These are phyloP conservation scores for Rattus norvegicus DNA, from an alignment of 2,113 vertebrate species.

Conservation along the genomic window GRCr8 NC_086035.1:5190501-5191000, in stretches of 20 bases:
- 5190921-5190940: constrained; percentile 89
- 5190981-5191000: constrained; percentile 66
- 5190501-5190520: neutral
- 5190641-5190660: constrained; percentile 51
- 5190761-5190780: constrained; percentile 79
- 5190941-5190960: constrained; percentile 89
- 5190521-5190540: neutral
- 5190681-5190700: constrained; percentile 89
- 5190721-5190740: constrained; percentile 87
- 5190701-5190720: constrained; percentile 85
- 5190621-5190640: constrained; percentile 51
- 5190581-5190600: neutral
- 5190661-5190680: constrained; percentile 88
- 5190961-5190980: constrained; percentile 79
- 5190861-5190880: constrained; percentile 67
- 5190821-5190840: constrained; percentile 83
- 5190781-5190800: constrained; percentile 72
- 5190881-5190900: constrained; percentile 78
- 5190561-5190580: neutral
- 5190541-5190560: neutral
- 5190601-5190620: constrained; percentile 46
- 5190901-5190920: constrained; percentile 73
- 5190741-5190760: constrained; percentile 92
- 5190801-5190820: constrained; percentile 75
- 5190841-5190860: constrained; percentile 82